phyloP scores from a whole-genome alignment of 2,113 vertebrate species.

The Procavia capensis region DNA sequence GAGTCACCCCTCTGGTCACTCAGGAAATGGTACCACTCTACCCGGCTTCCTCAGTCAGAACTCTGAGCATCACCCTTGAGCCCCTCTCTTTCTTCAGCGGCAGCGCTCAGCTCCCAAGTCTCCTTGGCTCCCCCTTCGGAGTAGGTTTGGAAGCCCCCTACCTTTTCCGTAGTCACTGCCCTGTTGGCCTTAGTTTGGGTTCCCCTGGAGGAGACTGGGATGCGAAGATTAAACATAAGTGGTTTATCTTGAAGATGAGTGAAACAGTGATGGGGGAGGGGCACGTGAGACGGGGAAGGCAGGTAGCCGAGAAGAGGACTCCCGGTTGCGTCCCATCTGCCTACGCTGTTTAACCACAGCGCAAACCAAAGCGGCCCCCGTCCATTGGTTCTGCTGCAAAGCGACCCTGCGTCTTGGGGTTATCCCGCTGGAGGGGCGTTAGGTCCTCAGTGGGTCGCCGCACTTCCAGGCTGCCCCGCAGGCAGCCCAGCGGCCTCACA shows the following conservation, averaged over 20 bases:
- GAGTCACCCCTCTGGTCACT: neutral
- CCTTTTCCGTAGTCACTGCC: neutral
- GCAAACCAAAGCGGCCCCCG: too few relatives aligned
- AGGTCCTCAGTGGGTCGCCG: neutral
- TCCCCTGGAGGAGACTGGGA: neutral
- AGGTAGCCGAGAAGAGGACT: neutral
- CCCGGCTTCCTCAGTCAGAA: neutral
- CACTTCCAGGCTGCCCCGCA: neutral
- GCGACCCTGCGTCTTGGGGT: neutral
- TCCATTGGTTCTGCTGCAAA: too few relatives aligned
- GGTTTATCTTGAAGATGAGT: neutral
- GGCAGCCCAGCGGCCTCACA: neutral
- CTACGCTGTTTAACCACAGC: neutral
- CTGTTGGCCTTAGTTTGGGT: neutral
- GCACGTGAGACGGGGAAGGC: neutral
- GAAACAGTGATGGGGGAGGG: neutral
- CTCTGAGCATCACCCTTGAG: neutral
- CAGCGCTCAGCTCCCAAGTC: neutral
- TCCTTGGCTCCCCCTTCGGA: conserved; percentile 1
- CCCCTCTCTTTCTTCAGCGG: neutral
- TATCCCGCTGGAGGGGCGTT: neutral
- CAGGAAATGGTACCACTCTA: neutral
- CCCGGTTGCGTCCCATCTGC: too few relatives aligned
- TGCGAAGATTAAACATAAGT: neutral
- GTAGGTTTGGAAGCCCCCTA: neutral